Percentiles rank a stretch among this genome's conserved stretches.
phyloP scores from a whole-genome alignment of 1,140 invertebrate genomes.

The Drosophila fuyamai region DNA sequence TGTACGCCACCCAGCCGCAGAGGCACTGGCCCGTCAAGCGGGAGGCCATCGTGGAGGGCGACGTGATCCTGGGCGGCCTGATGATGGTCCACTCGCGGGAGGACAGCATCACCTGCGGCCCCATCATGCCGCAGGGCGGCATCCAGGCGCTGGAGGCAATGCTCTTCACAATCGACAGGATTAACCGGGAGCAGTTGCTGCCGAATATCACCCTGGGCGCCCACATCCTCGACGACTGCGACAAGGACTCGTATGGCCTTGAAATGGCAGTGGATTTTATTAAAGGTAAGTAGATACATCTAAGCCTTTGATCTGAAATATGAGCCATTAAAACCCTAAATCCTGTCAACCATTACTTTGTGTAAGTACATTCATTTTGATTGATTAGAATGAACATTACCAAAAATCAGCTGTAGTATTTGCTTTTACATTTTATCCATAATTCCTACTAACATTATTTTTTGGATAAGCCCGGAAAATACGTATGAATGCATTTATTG shows the following conservation, averaged over 20 bases:
- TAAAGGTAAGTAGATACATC: conserved; percentile 89
- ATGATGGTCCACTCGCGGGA: conserved; percentile 98
- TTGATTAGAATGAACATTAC: too few relatives aligned
- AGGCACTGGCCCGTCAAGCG: conserved; percentile 93
- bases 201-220: conserved; percentile 91
- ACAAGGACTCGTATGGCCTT: conserved; percentile 95
- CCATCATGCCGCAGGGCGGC: conserved; percentile 95
- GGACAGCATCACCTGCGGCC: conserved; percentile 91
- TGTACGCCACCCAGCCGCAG: conserved; percentile 56
- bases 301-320: too few relatives aligned
- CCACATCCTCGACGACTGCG: conserved; percentile 95
- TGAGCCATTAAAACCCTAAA: too few relatives aligned
- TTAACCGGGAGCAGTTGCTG: conserved; percentile 88
- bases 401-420: too few relatives aligned
- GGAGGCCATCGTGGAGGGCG: conserved; percentile 93
- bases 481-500: too few relatives aligned
- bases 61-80: conserved; percentile 93
- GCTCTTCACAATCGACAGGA: conserved; percentile 93
- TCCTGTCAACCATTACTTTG: too few relatives aligned
- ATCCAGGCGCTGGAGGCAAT: conserved; percentile 94
- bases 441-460: too few relatives aligned
- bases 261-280: conserved; percentile 97
- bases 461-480: too few relatives aligned
- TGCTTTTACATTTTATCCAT: too few relatives aligned
- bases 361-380: too few relatives aligned